These are phyloP conservation scores for Anoplopoma fimbria DNA, from an alignment of 2,113 vertebrate genomes.

Conservation along the genomic window DNA sequence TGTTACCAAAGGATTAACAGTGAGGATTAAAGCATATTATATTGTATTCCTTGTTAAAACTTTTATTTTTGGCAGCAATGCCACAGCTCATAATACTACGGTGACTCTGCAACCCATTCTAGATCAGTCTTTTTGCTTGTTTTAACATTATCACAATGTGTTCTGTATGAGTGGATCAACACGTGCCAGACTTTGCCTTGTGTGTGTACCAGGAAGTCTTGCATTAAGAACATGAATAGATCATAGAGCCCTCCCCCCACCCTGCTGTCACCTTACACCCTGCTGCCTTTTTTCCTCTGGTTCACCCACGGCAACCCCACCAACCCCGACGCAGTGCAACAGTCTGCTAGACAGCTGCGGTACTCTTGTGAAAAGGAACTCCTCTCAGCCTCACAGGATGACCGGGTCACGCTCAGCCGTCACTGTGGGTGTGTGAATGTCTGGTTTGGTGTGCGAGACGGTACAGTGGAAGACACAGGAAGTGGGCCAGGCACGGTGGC, in stretches of 20 bases:
- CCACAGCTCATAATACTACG: neutral
- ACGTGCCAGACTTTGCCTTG: slow-evolving; percentile 31
- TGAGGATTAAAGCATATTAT: neutral
- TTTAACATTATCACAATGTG: neutral
- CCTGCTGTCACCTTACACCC: slow-evolving; percentile 45
- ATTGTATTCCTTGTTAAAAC: neutral
- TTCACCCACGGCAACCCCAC: slow-evolving; percentile 37
- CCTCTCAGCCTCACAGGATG: slow-evolving; percentile 62
- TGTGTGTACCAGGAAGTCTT: slow-evolving; percentile 17
- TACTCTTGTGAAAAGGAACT: slow-evolving; percentile 69
- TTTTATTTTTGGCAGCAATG: neutral
- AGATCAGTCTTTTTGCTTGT: neutral
- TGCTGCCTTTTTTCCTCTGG: slow-evolving; percentile 28
- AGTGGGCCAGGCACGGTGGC: slow-evolving; percentile 48
- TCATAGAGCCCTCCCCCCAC: slow-evolving; percentile 22
- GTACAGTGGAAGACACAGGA: slow-evolving; percentile 71
- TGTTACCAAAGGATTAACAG: neutral
- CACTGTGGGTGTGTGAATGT: slow-evolving; percentile 76
- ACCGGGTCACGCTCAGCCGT: slow-evolving; percentile 72
- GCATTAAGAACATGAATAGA: slow-evolving; percentile 43
- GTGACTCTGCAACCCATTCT: neutral
- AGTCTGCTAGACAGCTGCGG: slow-evolving; percentile 62
- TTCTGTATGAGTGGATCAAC: slow-evolving; percentile 16
- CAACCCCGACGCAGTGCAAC: slow-evolving; percentile 18
- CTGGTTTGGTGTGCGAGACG: slow-evolving; percentile 68